Evolutionary conservation across 2,888 invertebrate genomes (phyloP), one percentile per base, ranked within the genome.

Genomic region (Elysia crispata): DNA sequence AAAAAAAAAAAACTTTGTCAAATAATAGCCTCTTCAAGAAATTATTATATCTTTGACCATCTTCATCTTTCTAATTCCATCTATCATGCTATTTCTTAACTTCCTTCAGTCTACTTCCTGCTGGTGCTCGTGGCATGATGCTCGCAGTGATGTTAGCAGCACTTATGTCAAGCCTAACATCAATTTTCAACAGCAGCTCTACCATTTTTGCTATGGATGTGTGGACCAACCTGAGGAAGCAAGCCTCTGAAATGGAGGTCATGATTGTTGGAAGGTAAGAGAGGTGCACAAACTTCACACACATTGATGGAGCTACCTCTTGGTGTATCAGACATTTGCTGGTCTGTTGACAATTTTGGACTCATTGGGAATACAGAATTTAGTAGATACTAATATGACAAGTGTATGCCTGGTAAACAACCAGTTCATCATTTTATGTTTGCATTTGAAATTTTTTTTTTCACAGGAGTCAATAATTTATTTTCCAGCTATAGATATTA

Each of bases 131-230:
- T 3, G 92, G 92, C 28, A 82, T 92, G 41, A 92, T 92, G 92
- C 84, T 94, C 82, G 93, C 94, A 6, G 93, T 93, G 13, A 93
- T 94, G 92, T 85, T 94, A 86, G 93, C 94, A 15, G 94, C 94
- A 0, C 88, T 94, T n/a, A 93, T 94, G 93, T 93, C 93, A 79
- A 93, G 93, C 8, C 87, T 94, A 28, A 93, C 93, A 0, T 94
- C 94, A 3, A 93, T 94, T 41, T 94, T 94, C 86, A 94, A 94
- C 89, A 93, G 93, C 80, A 92, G 92, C 76, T 93, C 93, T 72
- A 93, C 93, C 1, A 91, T 94, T 75, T 94, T 94, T 86, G 94
- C 94, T 0, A 92, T 94, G 84, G 94, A 94, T 85, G 92, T 94
- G 70, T 94, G 93, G 91, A 83, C 85, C 0, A 84, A 88, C 72